phyloP scores from a whole-genome alignment of 2,113 vertebrate genomes.

The Melanocharis versteri region DNA sequence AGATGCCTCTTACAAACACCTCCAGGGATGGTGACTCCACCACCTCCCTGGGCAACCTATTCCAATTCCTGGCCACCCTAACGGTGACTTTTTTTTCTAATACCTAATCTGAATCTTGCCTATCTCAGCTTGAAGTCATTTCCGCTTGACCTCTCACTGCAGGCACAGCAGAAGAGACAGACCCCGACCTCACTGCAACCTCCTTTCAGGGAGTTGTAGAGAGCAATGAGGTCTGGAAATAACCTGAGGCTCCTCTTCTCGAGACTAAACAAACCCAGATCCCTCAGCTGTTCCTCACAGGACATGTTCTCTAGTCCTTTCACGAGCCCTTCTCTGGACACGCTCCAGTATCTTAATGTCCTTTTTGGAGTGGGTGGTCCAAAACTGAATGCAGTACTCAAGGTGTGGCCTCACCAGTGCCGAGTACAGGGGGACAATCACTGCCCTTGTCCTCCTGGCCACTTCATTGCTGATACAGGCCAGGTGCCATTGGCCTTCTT shows the following conservation, averaged over 20 bases:
- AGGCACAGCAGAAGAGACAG: fast-evolving
- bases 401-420: background rate
- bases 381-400: background rate
- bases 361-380: background rate
- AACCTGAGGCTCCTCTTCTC: background rate
- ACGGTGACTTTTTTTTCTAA: background rate
- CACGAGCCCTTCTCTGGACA: background rate
- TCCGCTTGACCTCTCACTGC: background rate
- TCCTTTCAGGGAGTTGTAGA: background rate
- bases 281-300: background rate
- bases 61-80: background rate
- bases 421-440: fast-evolving
- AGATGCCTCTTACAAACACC: fast-evolving
- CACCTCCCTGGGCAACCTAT: background rate
- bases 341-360: background rate
- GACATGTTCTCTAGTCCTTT: background rate
- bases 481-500: background rate
- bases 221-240: fast-evolving
- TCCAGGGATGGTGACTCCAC: background rate
- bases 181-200: background rate
- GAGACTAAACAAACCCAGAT: background rate
- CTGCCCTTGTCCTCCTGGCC: background rate
- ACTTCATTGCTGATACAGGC: too few relatives aligned
- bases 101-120: background rate
- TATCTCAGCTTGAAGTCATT: background rate